Base-by-base conservation (phyloP, 2,888 invertebrate genomes). In the Atethmia centrago region DNA sequence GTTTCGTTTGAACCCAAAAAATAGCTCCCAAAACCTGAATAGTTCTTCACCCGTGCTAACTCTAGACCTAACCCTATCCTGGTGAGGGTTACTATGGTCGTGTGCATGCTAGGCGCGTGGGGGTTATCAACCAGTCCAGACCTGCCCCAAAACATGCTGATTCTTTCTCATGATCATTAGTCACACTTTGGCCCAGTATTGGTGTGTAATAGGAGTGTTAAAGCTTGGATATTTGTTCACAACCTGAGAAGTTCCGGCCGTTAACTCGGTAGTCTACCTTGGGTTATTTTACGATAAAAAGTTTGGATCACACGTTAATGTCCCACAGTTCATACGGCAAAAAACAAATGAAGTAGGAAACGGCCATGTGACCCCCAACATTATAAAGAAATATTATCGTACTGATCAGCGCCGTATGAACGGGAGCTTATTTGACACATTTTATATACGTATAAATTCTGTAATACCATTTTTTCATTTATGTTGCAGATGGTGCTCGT, bases 71-170 rank as follows among this genome's bases (percentile, higher is more conserved):
- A 42, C 73, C 79, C 62, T 74, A 79, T 36, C 67, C 40, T 58
- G n/a, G 62, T 71, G 62, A 76, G 78, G 82, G 85, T 87, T 86
- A 88, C 85, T 80, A 84, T 79, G 78, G 61, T 76, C 64, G 85
- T 86, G 85, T 82, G 71, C 86, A 86, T 86, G 86, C 86, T 77
- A 75, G 82, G 86, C 86, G 77, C 71, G 86, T 79, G 77, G 67
- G 72, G 77, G 87, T 87, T 86, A 87, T 73, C 71, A 77, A 86
- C 74, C 86, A 86, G 80, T 76, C 73, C 76, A 59, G 75, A 74
- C 77, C n/a, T 56, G 73, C 59, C 68, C 72, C 77, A 80, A 77
- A 76, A 84, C 87, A 87, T 87, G 78, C 72, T 78, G 73, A 74
- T 49, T 70, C 74, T 78, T 72, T 71, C 68, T 76, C 74, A 70